Evolutionary conservation across 2,797 vertebrate genomes (phyloP).

Genomic region (Eulemur rubriventer): DNA sequence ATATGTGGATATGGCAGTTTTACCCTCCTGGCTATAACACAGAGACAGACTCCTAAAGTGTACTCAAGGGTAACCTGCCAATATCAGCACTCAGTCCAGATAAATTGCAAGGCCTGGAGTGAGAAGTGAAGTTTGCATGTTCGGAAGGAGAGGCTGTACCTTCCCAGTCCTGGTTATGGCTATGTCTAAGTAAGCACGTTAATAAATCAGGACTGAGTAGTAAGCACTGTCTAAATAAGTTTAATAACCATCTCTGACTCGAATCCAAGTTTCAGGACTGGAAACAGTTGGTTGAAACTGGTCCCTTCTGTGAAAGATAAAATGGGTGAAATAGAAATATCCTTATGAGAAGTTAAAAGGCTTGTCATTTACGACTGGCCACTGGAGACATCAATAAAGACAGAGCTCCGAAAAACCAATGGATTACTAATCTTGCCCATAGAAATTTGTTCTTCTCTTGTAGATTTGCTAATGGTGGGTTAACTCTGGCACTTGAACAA

Average conservation of each 20-base stretch:
- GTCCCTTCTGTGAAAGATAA: constrained; percentile 39
- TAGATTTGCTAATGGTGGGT: not conserved
- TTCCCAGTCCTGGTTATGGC: not conserved
- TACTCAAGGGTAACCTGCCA: constrained; percentile 42
- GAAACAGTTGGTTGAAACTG: constrained; percentile 22
- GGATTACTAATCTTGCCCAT: not conserved
- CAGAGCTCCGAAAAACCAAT: not conserved
- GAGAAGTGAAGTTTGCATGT: constrained; percentile 19
- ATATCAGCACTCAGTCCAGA: constrained; percentile 48
- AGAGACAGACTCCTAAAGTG: constrained; percentile 38
- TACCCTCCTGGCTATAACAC: constrained; percentile 36
- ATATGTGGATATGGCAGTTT: constrained; percentile 54
- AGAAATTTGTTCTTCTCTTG: not conserved
- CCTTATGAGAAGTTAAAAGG: constrained; percentile 10
- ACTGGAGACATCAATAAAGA: not conserved
- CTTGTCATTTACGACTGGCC: not conserved
- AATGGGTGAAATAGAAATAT: constrained; percentile 32
- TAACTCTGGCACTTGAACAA: not conserved
- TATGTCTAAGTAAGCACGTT: not conserved
- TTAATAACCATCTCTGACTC: constrained; percentile 13
- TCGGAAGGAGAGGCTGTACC: not conserved
- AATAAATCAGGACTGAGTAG: constrained; percentile 23
- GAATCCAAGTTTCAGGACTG: constrained; percentile 13
- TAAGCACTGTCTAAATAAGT: constrained; percentile 44
- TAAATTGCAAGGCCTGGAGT: not conserved